Evolutionary conservation across 2,113 vertebrate species (phyloP).

Genomic region (Apeltes quadracus): DNA sequence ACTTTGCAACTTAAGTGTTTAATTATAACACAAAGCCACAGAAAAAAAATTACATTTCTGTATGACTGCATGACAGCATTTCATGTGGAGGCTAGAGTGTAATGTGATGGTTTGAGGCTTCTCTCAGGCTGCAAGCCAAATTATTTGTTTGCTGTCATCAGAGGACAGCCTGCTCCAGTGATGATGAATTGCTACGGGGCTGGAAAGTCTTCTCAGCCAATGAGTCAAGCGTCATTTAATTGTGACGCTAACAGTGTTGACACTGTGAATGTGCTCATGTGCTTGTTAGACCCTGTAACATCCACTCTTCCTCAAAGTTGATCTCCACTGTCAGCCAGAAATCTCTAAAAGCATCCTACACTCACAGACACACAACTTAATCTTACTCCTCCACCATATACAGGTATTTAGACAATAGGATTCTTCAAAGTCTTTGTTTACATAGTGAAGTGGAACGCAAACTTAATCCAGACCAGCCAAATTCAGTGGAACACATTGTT

Average conservation of each 20-base stretch:
- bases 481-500: neutral
- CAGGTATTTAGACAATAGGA: neutral
- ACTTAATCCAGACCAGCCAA: neutral
- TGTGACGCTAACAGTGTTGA: neutral
- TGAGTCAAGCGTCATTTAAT: neutral
- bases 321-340: neutral
- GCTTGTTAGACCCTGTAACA: neutral
- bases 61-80: neutral
- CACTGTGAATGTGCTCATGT: neutral
- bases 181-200: neutral
- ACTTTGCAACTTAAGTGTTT: neutral
- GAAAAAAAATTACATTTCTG: neutral
- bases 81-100: neutral
- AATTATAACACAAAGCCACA: neutral
- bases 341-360: neutral
- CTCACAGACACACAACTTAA: neutral
- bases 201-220: constrained; percentile 14
- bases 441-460: neutral
- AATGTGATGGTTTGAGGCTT: neutral
- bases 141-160: neutral
- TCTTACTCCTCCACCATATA: neutral
- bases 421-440: neutral
- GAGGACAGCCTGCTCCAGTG: constrained; percentile 10
- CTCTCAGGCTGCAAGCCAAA: neutral
- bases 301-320: neutral